Base-by-base conservation (phyloP, 2,797 vertebrate genomes). In the Coreius guichenoti region DNA sequence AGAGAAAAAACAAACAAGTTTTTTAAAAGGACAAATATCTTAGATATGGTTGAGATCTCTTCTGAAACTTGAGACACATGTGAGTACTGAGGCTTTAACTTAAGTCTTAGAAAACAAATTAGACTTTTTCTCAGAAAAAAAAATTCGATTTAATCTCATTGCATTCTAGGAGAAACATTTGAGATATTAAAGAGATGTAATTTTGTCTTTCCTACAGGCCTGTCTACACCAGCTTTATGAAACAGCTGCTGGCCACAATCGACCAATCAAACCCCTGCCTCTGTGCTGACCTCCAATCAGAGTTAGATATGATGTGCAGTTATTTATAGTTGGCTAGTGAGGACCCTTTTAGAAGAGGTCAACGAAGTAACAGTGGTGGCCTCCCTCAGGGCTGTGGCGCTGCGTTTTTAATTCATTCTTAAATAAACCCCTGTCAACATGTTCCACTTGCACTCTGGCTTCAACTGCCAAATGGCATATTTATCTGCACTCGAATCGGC, bases 401-500 rank as follows among this genome's bases (percentile, higher is more conserved):
- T 87, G 26, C 81, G 45, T 79, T 82, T 88, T 82, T 82, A 73
- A 80, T 83, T 85, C 51, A 82, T 85, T 73, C 86, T 85, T 80
- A 79, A 83, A 84, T 70, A 74, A 70, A 51, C 56, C 61, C 47
- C 75, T 82, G 79, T 85, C 84, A 77, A 86, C 73, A 77, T 51
- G 70, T 56, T 84, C 79, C 74, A 80, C 78, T 82, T 82, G 85
- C 70, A 80, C 67, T 68, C 81, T 75, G 72, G 56, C 67, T 86
- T 83, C 77, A 63, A 83, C 43, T 51, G 49, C 69, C 72, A 83
- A 88, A 87, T 77, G 82, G 68, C 88, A 89, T 86, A 89, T 88
- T 86, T 86, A 84, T 82, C 61, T 58, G 13, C 80, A 69, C 65
- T 73, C 26, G 9, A 74, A 81, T 77, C 70, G 31, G 84, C 76